These are phyloP conservation scores for Tortricodes alternella DNA, from an alignment of 2,888 invertebrate genomes.

Conservation along the genomic window DNA sequence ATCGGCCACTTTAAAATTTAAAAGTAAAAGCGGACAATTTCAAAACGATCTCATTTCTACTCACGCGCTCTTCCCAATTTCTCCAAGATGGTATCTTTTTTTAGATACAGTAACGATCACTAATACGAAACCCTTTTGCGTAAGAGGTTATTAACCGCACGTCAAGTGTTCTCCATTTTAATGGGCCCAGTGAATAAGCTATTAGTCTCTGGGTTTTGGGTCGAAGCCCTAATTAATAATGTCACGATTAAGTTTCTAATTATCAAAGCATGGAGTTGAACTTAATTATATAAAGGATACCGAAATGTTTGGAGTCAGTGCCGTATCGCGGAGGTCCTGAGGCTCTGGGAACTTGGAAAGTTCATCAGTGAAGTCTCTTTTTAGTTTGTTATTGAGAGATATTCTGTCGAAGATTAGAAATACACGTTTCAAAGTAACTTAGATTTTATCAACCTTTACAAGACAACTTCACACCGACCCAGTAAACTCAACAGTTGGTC, in stretches of 20 bases:
- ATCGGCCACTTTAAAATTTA: background rate
- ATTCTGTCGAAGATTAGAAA: too few relatives aligned
- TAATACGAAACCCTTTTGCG: constrained; percentile 14
- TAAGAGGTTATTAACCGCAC: constrained; percentile 20
- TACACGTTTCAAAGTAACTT: too few relatives aligned
- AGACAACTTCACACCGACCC: too few relatives aligned
- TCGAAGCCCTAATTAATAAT: constrained; percentile 23
- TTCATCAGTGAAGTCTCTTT: too few relatives aligned
- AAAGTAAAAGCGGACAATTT: too few relatives aligned
- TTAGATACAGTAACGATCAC: constrained; percentile 13
- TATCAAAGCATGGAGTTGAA: constrained; percentile 11
- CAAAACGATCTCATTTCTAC: too few relatives aligned
- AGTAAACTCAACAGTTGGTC: too few relatives aligned
- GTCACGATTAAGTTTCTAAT: constrained; percentile 17
- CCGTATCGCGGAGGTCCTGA: background rate
- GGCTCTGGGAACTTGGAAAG: background rate
- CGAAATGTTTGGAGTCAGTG: background rate
- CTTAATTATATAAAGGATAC: constrained; percentile 8
- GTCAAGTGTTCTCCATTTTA: constrained; percentile 26
- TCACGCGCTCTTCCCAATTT: constrained; percentile 6
- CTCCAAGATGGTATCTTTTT: constrained; percentile 1
- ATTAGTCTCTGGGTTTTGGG: constrained; percentile 21
- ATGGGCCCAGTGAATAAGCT: constrained; percentile 17
- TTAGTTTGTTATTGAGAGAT: too few relatives aligned
- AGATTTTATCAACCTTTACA: too few relatives aligned